phyloP scores from a whole-genome alignment of 2,113 vertebrate genomes.

The Polypterus bichir region DNA sequence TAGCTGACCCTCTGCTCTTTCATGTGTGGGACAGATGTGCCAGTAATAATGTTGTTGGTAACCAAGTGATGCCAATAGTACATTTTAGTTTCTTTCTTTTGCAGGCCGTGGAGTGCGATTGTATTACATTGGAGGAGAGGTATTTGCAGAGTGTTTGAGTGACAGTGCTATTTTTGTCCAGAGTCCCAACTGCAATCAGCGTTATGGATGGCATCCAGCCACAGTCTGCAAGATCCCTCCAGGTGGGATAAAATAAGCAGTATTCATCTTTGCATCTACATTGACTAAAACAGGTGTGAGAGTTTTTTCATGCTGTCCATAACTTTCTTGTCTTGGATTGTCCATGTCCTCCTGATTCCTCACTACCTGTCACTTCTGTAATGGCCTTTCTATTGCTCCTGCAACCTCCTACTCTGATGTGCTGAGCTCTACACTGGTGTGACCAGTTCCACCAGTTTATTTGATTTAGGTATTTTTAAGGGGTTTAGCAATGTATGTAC shows the following conservation, averaged over 20 bases:
- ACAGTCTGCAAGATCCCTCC: conserved; percentile 97
- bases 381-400: neutral
- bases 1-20: too few species aligned
- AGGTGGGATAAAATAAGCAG: conserved; percentile 43
- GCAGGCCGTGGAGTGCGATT: conserved; percentile 83
- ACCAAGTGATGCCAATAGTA: neutral
- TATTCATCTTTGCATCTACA: neutral
- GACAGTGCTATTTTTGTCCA: conserved; percentile 97
- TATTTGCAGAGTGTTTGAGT: conserved; percentile 94
- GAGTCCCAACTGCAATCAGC: conserved; percentile 97
- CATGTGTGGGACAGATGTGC: too few species aligned
- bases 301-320: neutral
- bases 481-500: too few species aligned
- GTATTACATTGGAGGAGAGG: conserved; percentile 96
- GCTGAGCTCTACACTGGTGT: neutral
- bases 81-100: conserved; percentile 11
- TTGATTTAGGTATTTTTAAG: too few species aligned
- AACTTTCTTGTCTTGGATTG: neutral
- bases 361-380: neutral
- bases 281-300: neutral
- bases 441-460: too few species aligned
- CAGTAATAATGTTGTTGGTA: too few species aligned
- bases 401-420: neutral
- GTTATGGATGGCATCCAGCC: conserved; percentile 94
- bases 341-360: neutral